These are phyloP conservation scores for Xylota segnis DNA, from an alignment of 2,888 invertebrate species.

Conservation along the genomic window DNA sequence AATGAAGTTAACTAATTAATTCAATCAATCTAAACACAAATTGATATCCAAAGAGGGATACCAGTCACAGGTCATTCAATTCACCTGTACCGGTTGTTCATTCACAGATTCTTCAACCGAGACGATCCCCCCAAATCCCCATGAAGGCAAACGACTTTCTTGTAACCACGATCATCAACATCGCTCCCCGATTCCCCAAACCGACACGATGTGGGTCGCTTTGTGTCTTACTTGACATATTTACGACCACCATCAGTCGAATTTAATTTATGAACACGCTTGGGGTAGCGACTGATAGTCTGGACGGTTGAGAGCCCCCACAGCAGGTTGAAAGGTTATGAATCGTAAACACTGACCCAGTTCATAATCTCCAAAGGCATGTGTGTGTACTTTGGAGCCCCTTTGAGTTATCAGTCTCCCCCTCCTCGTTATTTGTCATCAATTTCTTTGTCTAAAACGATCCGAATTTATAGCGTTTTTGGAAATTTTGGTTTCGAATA, in stretches of 20 bases:
- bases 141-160: slow-evolving; percentile 15
- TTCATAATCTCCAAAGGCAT: slow-evolving; percentile 43
- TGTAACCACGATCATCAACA: background rate
- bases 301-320: background rate
- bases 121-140: slow-evolving; percentile 20
- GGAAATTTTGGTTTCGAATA: slow-evolving; percentile 16
- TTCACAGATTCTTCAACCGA: background rate
- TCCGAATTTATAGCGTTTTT: slow-evolving; percentile 58
- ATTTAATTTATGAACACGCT: slow-evolving; percentile 58
- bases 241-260: slow-evolving; percentile 60
- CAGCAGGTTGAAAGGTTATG: slow-evolving; percentile 60
- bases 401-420: slow-evolving; percentile 36
- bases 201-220: slow-evolving; percentile 51
- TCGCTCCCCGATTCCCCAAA: slow-evolving; percentile 9
- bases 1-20: slow-evolving; percentile 60
- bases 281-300: slow-evolving; percentile 54
- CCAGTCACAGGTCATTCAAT: slow-evolving; percentile 17
- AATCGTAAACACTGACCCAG: slow-evolving; percentile 73
- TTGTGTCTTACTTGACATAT: slow-evolving; percentile 48
- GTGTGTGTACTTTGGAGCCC: slow-evolving; percentile 24
- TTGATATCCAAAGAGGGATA: slow-evolving; percentile 39
- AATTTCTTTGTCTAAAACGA: slow-evolving; percentile 60
- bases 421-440: slow-evolving; percentile 67
- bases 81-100: slow-evolving; percentile 49
- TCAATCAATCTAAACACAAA: slow-evolving; percentile 50